These are phyloP conservation scores for Pogonomyrmex barbatus DNA, from an alignment of 1,140 invertebrate genomes.

Conservation along the genomic window DNA sequence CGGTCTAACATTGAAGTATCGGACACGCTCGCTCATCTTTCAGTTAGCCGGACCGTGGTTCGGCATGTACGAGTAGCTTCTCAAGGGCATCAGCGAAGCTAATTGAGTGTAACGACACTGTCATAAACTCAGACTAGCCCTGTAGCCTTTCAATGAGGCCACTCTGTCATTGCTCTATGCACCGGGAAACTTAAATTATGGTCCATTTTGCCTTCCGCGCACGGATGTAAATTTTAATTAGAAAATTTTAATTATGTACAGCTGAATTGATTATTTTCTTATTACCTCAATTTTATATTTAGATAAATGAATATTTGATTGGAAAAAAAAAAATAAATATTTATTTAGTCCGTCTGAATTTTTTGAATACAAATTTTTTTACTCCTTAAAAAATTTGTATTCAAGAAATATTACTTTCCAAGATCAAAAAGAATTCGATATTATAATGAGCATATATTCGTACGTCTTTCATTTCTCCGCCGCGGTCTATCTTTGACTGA, in stretches of 20 bases:
- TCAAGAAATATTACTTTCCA: neutral
- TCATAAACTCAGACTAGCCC: slow-evolving; percentile 63
- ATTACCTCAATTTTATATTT: neutral
- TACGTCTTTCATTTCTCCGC: neutral
- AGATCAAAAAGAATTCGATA: neutral
- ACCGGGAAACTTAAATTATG: slow-evolving; percentile 3
- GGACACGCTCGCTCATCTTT: slow-evolving; percentile 49
- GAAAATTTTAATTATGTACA: neutral
- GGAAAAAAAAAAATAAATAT: too few species aligned
- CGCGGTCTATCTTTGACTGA: neutral
- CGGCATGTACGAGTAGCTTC: slow-evolving; percentile 55
- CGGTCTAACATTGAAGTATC: neutral
- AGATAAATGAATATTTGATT: neutral
- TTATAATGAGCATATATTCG: slow-evolving; percentile 1
- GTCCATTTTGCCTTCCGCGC: slow-evolving; percentile 12
- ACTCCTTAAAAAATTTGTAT: neutral
- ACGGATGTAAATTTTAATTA: neutral
- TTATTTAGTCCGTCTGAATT: too few species aligned
- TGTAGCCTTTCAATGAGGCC: slow-evolving; percentile 41
- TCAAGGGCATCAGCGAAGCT: slow-evolving; percentile 80
- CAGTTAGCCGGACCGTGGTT: slow-evolving; percentile 28
- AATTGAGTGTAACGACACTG: slow-evolving; percentile 80
- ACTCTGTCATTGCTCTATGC: slow-evolving; percentile 23
- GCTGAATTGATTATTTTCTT: neutral
- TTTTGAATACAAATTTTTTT: neutral